Conservation (phyloP, 2,797 vertebrate species). For the Erpetoichthys calabaricus region DNA sequence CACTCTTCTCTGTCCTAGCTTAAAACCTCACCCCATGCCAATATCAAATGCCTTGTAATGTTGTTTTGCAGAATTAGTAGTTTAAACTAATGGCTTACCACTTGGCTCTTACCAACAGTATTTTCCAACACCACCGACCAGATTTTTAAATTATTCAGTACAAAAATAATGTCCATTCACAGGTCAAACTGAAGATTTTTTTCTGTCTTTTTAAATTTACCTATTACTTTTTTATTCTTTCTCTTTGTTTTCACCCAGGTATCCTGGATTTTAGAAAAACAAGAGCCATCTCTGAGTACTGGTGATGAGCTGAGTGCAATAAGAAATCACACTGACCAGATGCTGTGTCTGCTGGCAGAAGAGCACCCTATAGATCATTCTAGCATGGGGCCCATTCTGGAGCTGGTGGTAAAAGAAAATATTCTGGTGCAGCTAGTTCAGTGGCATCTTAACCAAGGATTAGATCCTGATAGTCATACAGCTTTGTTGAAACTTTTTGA, state of each 20-base stretch:
- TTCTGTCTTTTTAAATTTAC: too few species aligned
- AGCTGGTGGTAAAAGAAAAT: slow-evolving; percentile 66
- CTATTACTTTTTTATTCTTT: too few species aligned
- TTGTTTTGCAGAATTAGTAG: too few species aligned
- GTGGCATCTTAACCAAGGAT: slow-evolving; percentile 71
- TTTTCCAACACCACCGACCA: too few species aligned
- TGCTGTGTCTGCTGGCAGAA: slow-evolving; percentile 81
- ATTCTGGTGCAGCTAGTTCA: slow-evolving; percentile 69
- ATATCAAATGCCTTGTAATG: too few species aligned
- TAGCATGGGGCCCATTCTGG: slow-evolving; percentile 66
- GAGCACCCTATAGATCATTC: slow-evolving; percentile 30
- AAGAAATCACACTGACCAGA: slow-evolving; percentile 87
- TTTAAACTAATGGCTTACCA: too few species aligned
- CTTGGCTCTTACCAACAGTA: too few species aligned
- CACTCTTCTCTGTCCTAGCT: too few species aligned
- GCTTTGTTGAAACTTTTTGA: slow-evolving; percentile 89
- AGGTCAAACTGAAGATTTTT: too few species aligned
- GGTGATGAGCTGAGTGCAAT: slow-evolving; percentile 78
- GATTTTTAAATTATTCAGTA: too few species aligned
- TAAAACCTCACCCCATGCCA: too few species aligned
- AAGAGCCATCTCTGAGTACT: slow-evolving; percentile 44
- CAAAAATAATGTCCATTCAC: too few species aligned
- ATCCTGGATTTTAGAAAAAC: slow-evolving; percentile 74
- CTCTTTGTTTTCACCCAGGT: slow-evolving; percentile 40
- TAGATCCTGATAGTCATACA: slow-evolving; percentile 57